Conservation (phyloP, 2,797 vertebrate genomes). For the Protonibea diacanthus region DNA sequence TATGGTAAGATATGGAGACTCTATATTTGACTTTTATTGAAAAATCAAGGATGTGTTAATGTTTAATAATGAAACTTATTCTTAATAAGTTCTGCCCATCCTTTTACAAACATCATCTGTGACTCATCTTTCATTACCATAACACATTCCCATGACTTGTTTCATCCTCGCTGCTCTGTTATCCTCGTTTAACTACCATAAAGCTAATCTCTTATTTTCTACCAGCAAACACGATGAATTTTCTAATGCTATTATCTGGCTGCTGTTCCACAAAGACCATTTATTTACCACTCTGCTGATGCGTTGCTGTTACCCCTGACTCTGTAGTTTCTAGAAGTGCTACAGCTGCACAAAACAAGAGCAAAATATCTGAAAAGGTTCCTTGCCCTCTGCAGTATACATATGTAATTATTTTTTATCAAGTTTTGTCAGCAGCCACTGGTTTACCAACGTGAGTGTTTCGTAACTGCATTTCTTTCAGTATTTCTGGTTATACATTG, state of each 20-base stretch:
- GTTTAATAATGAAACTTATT: not conserved
- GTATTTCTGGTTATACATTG: not conserved
- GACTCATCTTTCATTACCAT: constrained; percentile 18
- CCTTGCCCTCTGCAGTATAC: not conserved
- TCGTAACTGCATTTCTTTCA: constrained; percentile 3
- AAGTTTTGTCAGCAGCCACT: not conserved
- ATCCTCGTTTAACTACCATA: constrained; percentile 24
- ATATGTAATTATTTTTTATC: not conserved
- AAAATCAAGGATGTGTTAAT: not conserved
- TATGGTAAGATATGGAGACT: constrained; percentile 76
- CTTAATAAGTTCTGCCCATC: constrained; percentile 2
- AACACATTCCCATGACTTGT: not conserved
- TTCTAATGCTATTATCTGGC: constrained; percentile 47
- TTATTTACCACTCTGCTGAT: constrained; percentile 39
- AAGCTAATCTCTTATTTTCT: constrained; percentile 28
- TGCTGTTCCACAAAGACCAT: constrained; percentile 20
- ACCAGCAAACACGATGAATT: constrained; percentile 12
- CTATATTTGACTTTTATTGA: not conserved
- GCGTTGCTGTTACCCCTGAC: constrained; percentile 13
- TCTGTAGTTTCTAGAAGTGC: constrained; percentile 9
- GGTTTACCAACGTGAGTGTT: not conserved
- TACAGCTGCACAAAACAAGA: constrained; percentile 9
- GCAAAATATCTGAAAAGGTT: constrained; percentile 19
- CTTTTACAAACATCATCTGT: constrained; percentile 29
- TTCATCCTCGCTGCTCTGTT: constrained; percentile 21